Conservation (phyloP, 2,797 vertebrate genomes). For the Urophycis tenuis region DNA sequence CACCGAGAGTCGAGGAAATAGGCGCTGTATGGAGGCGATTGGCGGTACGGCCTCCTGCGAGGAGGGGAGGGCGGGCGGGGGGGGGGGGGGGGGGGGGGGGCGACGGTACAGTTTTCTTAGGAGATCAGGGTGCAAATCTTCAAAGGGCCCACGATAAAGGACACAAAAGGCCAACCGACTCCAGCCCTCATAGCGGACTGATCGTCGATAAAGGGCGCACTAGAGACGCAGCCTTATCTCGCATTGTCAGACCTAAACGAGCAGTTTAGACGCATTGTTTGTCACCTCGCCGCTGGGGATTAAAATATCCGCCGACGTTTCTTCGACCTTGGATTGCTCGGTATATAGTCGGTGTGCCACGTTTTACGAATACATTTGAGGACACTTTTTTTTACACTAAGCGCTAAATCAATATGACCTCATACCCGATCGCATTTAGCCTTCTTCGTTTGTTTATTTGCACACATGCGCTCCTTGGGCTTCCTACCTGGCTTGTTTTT, state of each 20-base stretch:
- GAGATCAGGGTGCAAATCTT: slow-evolving; percentile 58
- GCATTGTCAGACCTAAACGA: slow-evolving; percentile 63
- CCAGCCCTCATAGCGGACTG: slow-evolving; percentile 47
- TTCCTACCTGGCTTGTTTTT: slow-evolving; percentile 52
- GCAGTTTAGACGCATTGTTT: slow-evolving; percentile 55
- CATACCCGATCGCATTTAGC: background rate
- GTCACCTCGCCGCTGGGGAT: slow-evolving; percentile 26
- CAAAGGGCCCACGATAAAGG: slow-evolving; percentile 62
- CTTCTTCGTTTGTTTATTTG: slow-evolving; percentile 25
- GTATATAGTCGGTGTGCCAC: background rate
- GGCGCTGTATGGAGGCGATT: slow-evolving; percentile 56
- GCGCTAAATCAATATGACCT: background rate
- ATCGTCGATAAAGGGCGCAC: slow-evolving; percentile 62
- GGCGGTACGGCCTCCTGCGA: slow-evolving; percentile 27
- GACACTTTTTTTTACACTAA: background rate
- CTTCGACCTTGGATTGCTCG: background rate
- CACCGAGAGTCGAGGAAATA: slow-evolving; percentile 56
- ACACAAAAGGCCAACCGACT: slow-evolving; percentile 46
- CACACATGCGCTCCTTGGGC: slow-evolving; percentile 12
- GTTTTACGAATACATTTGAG: background rate
- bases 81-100: slow-evolving; percentile 9
- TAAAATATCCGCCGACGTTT: slow-evolving; percentile 23
- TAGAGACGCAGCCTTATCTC: slow-evolving; percentile 56
- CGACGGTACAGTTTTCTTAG: slow-evolving; percentile 55
- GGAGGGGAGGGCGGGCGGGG: slow-evolving; percentile 9